Evolutionary conservation across 2,888 invertebrate genomes (phyloP), one percentile per base, ranked within the genome.

Genomic region (Polyommatus iphigenia): DNA sequence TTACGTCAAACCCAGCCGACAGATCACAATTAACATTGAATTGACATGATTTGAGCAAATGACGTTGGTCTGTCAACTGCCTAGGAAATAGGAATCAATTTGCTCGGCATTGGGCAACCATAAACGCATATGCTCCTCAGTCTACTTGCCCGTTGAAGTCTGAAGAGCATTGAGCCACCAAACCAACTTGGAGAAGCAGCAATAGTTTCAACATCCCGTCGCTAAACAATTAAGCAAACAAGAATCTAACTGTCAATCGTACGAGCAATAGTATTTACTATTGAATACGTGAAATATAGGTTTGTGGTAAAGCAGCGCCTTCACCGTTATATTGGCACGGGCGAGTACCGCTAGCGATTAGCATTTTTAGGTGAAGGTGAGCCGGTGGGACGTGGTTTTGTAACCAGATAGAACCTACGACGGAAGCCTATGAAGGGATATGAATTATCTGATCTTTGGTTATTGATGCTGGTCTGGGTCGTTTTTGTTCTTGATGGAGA

Each of bases 291-390:
- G 29, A 50, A 81, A 77, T 46, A 80, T 79, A 79, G 80, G 81
- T 78, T 80, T 67, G 67, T 67, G 67, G 29, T 67, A 15, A 67
- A 67, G 67, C 59, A 67, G 29, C 84, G 83, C 89, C 87, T 88
- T 87, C 87, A 88, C 90, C 85, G 91, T 91, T 90, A 90, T 86
- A 86, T 85, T 86, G 86, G 84, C 82, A 83, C 78, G 82, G 80
- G 77, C 67, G 67, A 67, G 81, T 84, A 83, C 83, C 84, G 83
- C 82, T 82, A 82, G 80, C 81, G 83, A 90, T 91, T 90, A 87
- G 86, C 89, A 89, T 91, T 91, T 86, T 91, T 90, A 89, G 92
- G 92, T 92, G 91, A 92, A 92, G 92, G 92, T 87, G 82, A 92
- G 87, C 91, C 81, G 83, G 87, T 84, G 78, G 78, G 78, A 80